Percentiles rank a stretch among this genome's conserved stretches.
Evolutionary conservation across 2,797 vertebrate genomes (phyloP).

Genomic region (Distichodus sexfasciatus): DNA sequence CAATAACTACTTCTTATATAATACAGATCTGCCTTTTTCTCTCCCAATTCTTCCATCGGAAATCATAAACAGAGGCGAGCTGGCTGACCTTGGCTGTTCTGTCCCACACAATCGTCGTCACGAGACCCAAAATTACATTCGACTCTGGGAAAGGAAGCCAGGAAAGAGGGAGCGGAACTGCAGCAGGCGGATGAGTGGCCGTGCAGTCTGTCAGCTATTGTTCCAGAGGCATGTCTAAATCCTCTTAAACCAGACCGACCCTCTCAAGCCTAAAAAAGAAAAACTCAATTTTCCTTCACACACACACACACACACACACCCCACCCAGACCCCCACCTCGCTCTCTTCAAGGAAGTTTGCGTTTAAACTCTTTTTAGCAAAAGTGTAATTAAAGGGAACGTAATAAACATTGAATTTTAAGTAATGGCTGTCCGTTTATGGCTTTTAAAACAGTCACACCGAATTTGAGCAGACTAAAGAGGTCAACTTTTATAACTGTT

Average conservation of each 20-base stretch:
- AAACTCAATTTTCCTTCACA: background rate
- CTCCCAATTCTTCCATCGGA: background rate
- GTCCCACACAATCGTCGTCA: background rate
- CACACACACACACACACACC: background rate
- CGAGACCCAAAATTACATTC: background rate
- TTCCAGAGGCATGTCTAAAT: conserved; percentile 54
- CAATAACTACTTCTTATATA: no score
- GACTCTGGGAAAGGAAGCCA: background rate
- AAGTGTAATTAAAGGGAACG: conserved; percentile 58
- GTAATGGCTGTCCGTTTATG: no score
- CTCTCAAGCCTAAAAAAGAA: conserved; percentile 50
- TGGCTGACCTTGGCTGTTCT: background rate
- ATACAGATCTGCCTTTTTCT: no score
- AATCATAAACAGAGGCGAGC: background rate
- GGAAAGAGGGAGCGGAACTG: background rate
- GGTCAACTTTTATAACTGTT: no score
- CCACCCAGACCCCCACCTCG: background rate
- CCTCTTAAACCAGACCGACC: conserved; percentile 63
- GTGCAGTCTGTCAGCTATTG: conserved; percentile 14
- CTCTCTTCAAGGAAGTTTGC: conserved; percentile 39
- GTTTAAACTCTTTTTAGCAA: conserved; percentile 52
- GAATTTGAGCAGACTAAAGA: no score
- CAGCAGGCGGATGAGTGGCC: background rate
- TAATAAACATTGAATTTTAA: no score
- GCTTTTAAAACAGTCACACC: no score